phyloP scores from a whole-genome alignment of 2,113 vertebrate species.

The Archocentrus centrarchus region DNA sequence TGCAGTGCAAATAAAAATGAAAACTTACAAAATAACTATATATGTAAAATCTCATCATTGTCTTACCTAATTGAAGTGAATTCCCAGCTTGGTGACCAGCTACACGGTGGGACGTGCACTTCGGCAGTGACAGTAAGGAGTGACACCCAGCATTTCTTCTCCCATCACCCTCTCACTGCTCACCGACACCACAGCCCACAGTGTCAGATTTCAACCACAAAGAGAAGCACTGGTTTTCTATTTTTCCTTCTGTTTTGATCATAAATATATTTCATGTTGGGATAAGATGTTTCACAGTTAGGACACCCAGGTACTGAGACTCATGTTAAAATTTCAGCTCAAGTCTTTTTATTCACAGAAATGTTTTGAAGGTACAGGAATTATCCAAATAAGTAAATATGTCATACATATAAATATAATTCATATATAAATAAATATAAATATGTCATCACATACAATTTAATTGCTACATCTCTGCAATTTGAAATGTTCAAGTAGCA shows the following conservation, averaged over 20 bases:
- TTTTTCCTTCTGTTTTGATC: background rate
- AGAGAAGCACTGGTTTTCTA: background rate
- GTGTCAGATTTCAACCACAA: conserved; percentile 67
- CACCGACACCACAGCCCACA: conserved; percentile 36
- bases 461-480: background rate
- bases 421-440: background rate
- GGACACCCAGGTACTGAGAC: background rate
- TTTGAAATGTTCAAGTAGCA: background rate
- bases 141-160: conserved; percentile 50
- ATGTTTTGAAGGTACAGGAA: background rate
- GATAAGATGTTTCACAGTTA: background rate
- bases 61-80: conserved; percentile 50
- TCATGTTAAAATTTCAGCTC: background rate
- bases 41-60: background rate
- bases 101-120: conserved; percentile 25
- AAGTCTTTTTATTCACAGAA: conserved; percentile 6
- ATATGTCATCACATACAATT: background rate
- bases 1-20: background rate
- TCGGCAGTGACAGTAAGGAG: conserved; percentile 18
- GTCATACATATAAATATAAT: background rate
- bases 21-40: background rate
- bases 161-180: conserved; percentile 22
- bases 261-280: background rate
- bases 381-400: background rate
- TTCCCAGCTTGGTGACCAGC: background rate